Evolutionary conservation across 2,888 invertebrate species (phyloP).

Genomic region (Tetrapedia diversipes): DNA sequence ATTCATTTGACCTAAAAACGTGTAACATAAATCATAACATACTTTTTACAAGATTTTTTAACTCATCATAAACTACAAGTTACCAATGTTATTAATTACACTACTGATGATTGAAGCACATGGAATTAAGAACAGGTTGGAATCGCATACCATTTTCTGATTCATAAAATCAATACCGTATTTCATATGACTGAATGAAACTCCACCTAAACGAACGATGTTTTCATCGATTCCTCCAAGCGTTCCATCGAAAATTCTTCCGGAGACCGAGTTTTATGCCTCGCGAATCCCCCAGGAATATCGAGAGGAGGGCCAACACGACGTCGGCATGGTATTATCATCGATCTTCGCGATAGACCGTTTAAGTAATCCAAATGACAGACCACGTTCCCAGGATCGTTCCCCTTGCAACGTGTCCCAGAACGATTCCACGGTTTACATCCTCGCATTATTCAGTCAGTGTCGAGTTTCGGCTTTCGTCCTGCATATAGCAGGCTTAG

Average conservation of each 20-base stretch:
- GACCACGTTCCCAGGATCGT: constrained; percentile 54
- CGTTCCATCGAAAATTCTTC: background rate
- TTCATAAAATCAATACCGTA: too few relatives aligned
- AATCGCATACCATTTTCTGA: too few relatives aligned
- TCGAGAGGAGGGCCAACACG: constrained; percentile 27
- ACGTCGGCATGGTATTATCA: constrained; percentile 48
- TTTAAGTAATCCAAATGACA: constrained; percentile 67
- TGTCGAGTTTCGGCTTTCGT: constrained; percentile 77
- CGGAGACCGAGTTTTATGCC: constrained; percentile 54
- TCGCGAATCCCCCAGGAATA: constrained; percentile 12
- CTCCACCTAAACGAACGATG: background rate
- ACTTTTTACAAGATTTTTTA: too few relatives aligned
- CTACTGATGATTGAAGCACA: too few relatives aligned
- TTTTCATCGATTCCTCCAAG: background rate
- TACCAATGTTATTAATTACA: too few relatives aligned
- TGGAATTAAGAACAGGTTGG: too few relatives aligned
- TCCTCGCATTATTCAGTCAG: constrained; percentile 69
- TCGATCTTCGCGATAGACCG: constrained; percentile 63
- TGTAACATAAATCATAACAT: too few relatives aligned
- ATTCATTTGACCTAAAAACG: too few relatives aligned
- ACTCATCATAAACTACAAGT: too few relatives aligned
- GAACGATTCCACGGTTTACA: constrained; percentile 53
- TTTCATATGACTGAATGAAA: too few relatives aligned
- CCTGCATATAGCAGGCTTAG: constrained; percentile 79
- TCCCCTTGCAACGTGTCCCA: constrained; percentile 54